These are phyloP conservation scores for Crotalus helleri DNA, from an alignment of 2,113 vertebrate species.

Conservation along the genomic window DNA sequence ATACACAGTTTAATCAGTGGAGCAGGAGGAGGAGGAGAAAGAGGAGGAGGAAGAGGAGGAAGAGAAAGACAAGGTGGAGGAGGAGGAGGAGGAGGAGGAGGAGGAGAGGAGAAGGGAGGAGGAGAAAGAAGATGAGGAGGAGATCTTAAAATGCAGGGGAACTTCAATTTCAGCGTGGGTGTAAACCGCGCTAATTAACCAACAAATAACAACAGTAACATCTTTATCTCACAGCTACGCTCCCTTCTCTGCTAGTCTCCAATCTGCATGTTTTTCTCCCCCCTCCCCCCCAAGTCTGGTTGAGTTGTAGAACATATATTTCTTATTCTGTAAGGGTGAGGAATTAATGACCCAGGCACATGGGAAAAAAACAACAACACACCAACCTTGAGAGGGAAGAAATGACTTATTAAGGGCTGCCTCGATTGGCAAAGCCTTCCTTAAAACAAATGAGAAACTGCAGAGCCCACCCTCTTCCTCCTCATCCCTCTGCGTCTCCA, in stretches of 20 bases:
- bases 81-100: neutral
- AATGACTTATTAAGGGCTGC: constrained; percentile 52
- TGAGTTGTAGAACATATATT: constrained; percentile 70
- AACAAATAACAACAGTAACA: neutral
- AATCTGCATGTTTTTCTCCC: constrained; percentile 17
- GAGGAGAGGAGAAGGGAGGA: no score
- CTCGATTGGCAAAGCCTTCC: constrained; percentile 30
- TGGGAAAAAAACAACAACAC: constrained; percentile 25
- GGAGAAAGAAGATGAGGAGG: neutral
- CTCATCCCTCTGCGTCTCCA: neutral
- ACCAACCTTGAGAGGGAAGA: constrained; percentile 50
- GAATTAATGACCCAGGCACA: constrained; percentile 68
- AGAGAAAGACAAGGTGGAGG: no score
- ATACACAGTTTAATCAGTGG: neutral
- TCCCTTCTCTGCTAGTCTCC: constrained; percentile 36
- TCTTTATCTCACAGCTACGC: neutral
- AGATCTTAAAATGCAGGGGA: neutral
- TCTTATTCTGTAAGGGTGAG: constrained; percentile 65
- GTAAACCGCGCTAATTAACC: neutral
- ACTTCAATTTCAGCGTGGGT: neutral
- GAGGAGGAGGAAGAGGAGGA: no score
- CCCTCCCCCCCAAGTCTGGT: constrained; percentile 25
- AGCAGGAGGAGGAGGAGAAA: neutral
- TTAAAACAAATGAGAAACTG: neutral
- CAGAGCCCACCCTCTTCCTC: neutral